phyloP scores from a whole-genome alignment of 1,140 invertebrate species.

The Lepidurus arcticus region DNA sequence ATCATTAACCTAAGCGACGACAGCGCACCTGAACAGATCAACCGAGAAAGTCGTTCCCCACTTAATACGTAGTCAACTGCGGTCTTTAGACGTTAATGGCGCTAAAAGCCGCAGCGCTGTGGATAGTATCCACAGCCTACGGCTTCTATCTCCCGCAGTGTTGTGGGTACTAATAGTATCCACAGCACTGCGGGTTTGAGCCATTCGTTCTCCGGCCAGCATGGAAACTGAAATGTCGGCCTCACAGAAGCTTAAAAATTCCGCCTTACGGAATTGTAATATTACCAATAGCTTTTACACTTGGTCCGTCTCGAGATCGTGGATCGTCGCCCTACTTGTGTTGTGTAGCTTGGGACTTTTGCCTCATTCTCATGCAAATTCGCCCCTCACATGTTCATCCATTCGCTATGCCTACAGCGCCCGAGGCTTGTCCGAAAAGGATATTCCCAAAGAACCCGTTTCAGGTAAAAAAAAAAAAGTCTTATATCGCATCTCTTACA shows the following conservation, averaged over 20 bases:
- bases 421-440: constrained; percentile 35
- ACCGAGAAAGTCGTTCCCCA: no score
- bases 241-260: not conserved
- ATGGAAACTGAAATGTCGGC: not conserved
- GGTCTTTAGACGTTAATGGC: no score
- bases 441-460: constrained; percentile 34
- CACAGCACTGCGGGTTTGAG: no score
- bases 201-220: no score
- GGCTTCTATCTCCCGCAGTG: no score
- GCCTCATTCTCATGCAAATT: constrained; percentile 26
- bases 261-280: not conserved
- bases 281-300: not conserved
- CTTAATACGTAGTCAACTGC: no score
- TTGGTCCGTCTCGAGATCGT: not conserved
- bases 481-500: not conserved
- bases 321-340: constrained; percentile 24
- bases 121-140: no score
- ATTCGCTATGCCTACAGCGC: constrained; percentile 34
- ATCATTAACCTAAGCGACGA: no score
- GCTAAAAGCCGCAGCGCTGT: no score
- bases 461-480: constrained; percentile 33
- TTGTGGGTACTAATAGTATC: no score
- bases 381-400: constrained; percentile 28
- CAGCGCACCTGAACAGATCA: no score
- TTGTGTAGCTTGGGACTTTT: constrained; percentile 9